Conservation (phyloP, 1,140 invertebrate genomes). For the Eumeta japonica region DNA sequence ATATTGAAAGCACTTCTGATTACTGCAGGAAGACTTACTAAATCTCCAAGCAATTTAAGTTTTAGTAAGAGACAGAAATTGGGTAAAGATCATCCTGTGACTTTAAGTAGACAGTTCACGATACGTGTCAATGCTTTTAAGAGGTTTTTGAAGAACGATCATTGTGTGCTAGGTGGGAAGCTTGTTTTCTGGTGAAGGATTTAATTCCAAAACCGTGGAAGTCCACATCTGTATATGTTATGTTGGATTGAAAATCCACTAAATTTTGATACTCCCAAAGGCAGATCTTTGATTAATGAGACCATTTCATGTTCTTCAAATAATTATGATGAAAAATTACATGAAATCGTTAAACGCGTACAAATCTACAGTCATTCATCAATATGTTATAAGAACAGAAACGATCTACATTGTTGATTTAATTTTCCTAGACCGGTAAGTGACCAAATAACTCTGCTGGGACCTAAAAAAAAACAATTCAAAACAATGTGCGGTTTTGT, state of each 20-base stretch:
- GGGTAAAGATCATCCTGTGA: conserved; percentile 15
- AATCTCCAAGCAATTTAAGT: conserved; percentile 3
- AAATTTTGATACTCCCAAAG: conserved; percentile 13
- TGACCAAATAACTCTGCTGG: neutral
- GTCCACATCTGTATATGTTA: conserved; percentile 18
- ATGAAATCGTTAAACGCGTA: neutral
- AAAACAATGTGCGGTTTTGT: conserved; percentile 5
- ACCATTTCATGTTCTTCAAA: conserved; percentile 7
- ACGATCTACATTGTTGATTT: neutral
- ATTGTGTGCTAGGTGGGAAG: conserved; percentile 10
- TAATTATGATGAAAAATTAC: neutral
- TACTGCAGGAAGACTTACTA: conserved; percentile 7
- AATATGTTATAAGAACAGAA: conserved; percentile 3
- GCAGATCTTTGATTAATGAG: conserved; percentile 9
- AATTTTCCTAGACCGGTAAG: neutral
- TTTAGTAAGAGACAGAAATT: conserved; percentile 5
- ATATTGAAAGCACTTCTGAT: conserved; percentile 17
- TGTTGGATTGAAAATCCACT: conserved; percentile 13
- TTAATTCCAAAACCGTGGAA: conserved; percentile 18
- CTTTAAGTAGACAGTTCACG: conserved; percentile 15
- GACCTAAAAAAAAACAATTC: conserved; percentile 3
- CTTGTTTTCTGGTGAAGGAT: conserved; percentile 12
- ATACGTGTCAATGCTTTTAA: conserved; percentile 14
- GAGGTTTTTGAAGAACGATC: conserved; percentile 9
- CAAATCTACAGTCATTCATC: conserved; percentile 3